Evolutionary conservation across 2,888 invertebrate genomes (phyloP).

Genomic region (Altica lythri): DNA sequence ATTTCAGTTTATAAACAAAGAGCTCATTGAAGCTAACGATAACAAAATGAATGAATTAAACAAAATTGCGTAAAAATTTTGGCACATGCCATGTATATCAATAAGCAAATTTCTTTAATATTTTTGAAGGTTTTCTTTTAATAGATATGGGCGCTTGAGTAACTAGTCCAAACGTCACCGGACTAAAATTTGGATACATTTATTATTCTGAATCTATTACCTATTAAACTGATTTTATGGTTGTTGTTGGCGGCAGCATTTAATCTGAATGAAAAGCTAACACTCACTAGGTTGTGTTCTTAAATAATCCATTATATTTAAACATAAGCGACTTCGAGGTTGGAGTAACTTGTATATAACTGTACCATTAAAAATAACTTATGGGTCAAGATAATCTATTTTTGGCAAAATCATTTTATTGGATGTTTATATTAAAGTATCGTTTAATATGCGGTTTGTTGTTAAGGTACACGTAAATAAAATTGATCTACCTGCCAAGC

Average conservation of each 20-base stretch:
- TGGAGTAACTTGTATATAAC: neutral
- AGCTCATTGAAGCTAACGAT: too few species aligned
- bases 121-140: too few species aligned
- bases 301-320: neutral
- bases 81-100: too few species aligned
- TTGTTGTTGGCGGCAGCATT: neutral
- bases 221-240: neutral
- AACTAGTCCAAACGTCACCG: too few species aligned
- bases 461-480: neutral
- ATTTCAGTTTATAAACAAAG: too few species aligned
- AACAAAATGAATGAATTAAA: too few species aligned
- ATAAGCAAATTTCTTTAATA: too few species aligned
- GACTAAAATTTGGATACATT: too few species aligned
- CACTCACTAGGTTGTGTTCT: neutral
- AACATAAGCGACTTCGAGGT: neutral
- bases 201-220: neutral
- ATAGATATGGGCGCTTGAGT: too few species aligned
- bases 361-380: slow-evolving; percentile 1
- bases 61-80: too few species aligned
- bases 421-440: slow-evolving; percentile 3
- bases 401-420: neutral
- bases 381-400: slow-evolving; percentile 8
- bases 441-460: neutral
- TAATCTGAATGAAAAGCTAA: neutral
- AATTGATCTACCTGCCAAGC: too few species aligned